Evolutionary conservation across 2,113 vertebrate genomes (phyloP).

Genomic region (Triplophysa tibetana): DNA sequence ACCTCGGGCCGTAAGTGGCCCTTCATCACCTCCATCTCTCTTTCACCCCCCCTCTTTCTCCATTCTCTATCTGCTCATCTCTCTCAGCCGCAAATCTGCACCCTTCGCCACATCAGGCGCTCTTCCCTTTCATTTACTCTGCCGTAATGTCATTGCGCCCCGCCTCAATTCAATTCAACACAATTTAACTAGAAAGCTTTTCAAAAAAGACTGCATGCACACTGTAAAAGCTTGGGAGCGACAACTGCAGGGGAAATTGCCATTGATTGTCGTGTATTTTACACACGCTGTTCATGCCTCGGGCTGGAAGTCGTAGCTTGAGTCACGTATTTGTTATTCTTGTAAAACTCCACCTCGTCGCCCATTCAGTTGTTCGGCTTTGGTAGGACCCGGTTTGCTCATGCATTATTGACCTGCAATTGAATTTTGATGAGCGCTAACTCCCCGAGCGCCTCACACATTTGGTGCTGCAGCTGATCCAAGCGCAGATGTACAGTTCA

Average conservation of each 20-base stretch:
- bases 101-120: neutral
- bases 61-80: constrained; percentile 20
- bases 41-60: neutral
- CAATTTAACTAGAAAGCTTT: constrained; percentile 36
- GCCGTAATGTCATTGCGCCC: constrained; percentile 17
- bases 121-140: constrained; percentile 22
- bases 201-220: neutral
- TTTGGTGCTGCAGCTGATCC: constrained; percentile 14
- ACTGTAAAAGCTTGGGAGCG: neutral
- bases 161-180: constrained; percentile 20
- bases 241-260: neutral
- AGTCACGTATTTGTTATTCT: constrained; percentile 29
- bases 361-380: constrained; percentile 37
- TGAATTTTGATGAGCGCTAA: constrained; percentile 54
- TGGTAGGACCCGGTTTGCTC: constrained; percentile 33
- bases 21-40: constrained; percentile 23
- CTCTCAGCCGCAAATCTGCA: constrained; percentile 25
- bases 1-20: constrained; percentile 28
- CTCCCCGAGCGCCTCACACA: constrained; percentile 22
- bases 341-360: neutral
- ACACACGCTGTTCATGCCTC: neutral
- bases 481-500: neutral
- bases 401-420: constrained; percentile 55
- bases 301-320: neutral
- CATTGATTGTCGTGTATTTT: neutral